These are phyloP conservation scores for Ophiothrix spiculata DNA, from an alignment of 35 echinoderm and acorn worm species.

Conservation along the genomic window DNA sequence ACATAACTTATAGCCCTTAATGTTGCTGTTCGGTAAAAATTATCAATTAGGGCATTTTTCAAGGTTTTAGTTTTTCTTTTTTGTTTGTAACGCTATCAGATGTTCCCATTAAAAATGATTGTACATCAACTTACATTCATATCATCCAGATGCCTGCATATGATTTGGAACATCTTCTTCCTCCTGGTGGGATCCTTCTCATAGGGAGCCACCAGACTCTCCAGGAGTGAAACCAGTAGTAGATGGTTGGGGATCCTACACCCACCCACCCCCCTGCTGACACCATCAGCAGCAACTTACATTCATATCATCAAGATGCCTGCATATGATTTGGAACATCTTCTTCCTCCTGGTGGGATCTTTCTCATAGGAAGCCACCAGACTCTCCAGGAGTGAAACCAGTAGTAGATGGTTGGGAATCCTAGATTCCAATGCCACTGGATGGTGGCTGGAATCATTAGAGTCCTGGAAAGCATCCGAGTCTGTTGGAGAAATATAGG, in stretches of 20 bases:
- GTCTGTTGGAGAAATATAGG: background rate
- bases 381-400: background rate
- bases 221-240: background rate
- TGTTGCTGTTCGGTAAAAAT: too few relatives aligned
- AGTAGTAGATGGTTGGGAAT: background rate
- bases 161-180: background rate
- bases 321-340: background rate
- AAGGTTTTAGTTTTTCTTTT: too few relatives aligned
- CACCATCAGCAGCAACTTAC: too few relatives aligned
- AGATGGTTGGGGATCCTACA: background rate
- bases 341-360: background rate
- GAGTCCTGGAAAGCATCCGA: background rate
- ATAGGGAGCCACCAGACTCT: background rate
- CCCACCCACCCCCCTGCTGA: too few relatives aligned
- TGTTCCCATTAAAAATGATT: too few relatives aligned
- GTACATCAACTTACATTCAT: too few relatives aligned
- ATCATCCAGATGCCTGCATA: background rate
- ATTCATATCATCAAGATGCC: background rate
- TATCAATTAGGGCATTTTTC: too few relatives aligned
- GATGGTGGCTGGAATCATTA: background rate
- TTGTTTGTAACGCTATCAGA: too few relatives aligned
- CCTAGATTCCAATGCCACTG: background rate
- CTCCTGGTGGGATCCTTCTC: background rate
- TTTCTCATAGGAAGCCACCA: background rate
- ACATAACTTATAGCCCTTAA: too few relatives aligned